Evolutionary conservation across 2,888 invertebrate genomes (phyloP).

Genomic region (Platycheirus albimanus): DNA sequence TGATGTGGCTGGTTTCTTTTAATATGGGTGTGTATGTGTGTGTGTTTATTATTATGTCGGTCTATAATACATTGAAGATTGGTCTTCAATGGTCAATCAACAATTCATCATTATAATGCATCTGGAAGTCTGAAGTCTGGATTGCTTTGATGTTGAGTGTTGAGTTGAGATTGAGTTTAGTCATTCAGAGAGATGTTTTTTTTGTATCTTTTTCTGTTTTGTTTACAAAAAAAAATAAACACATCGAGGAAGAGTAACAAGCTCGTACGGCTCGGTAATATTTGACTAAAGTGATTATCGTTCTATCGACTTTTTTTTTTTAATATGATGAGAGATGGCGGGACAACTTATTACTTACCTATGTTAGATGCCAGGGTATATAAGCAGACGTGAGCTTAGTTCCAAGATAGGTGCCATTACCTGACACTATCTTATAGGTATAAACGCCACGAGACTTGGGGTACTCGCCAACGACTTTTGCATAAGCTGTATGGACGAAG

Average conservation of each 20-base stretch:
- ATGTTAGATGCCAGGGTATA: too few species aligned
- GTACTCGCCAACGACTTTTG: too few species aligned
- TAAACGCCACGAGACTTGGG: too few species aligned
- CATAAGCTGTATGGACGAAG: too few species aligned
- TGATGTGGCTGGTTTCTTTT: conserved; percentile 24
- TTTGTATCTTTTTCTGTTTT: neutral
- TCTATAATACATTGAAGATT: conserved; percentile 12
- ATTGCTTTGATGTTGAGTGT: conserved; percentile 39
- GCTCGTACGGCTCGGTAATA: conserved; percentile 37
- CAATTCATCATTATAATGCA: conserved; percentile 66
- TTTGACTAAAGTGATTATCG: conserved; percentile 49
- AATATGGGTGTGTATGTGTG: neutral
- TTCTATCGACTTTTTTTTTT: conserved; percentile 54
- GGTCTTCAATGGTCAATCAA: conserved; percentile 68
- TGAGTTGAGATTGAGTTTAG: conserved; percentile 5
- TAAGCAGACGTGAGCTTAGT: too few species aligned
- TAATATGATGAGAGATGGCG: too few species aligned
- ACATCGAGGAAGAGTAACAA: conserved; percentile 41
- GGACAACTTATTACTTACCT: too few species aligned
- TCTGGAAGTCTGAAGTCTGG: too few species aligned
- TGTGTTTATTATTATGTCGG: conserved; percentile 8
- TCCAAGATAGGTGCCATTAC: too few species aligned
- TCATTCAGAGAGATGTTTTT: neutral
- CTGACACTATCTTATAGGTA: too few species aligned
- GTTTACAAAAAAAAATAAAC: too few species aligned